Evolutionary conservation across 2,797 vertebrate genomes (phyloP), one percentile per base, ranked within the genome.

Genomic region (Karalla daura): DNA sequence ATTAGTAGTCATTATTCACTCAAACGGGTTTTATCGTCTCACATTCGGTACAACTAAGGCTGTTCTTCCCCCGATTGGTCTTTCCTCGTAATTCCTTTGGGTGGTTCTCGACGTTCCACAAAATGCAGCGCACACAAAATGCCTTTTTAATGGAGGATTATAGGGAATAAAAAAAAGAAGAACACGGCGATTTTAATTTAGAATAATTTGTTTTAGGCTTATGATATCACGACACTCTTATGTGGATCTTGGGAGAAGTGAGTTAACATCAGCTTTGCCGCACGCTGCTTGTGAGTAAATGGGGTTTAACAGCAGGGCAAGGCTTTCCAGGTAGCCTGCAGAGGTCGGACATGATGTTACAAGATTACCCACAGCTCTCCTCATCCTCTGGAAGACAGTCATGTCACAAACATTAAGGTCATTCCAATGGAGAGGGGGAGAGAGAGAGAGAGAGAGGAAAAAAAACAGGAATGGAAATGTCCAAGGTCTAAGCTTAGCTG

Each of bases 361-460:
- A 5, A 37, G 23, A 46, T 44, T 49, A 28, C 11, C 35, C 41
- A 25, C 47, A 20, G 35, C 45, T 61, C 55, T 68, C 41, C 39
- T 59, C 39, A 39, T 60, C 35, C 46, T 68, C 54, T 2, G 27
- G 1, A 50, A 45, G 45, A 54, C 40, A 18, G 3, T 21, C n/a
- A 37, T 69, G 53, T 65, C 28, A 45, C 43, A 72, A n/a, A 53
- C 30, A 5, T 60, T 64, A 24, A n/a, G 60, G 40, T 81, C 68
- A 80, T 82, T 81, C 70, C 72, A 76, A 47, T 74, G 60, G 32
- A 60, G 45, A 77, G 63, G n/a, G n/a, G n/a, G n/a, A n/a, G n/a
- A n/a, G n/a, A n/a, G n/a, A n/a, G n/a, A n/a, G n/a, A n/a, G n/a
- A n/a, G n/a, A n/a, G n/a, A n/a, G n/a, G n/a, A n/a, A n/a, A n/a